These are phyloP conservation scores for Dicrostonyx torquatus DNA, from an alignment of 2,797 vertebrate genomes.

Conservation along the genomic window DNA sequence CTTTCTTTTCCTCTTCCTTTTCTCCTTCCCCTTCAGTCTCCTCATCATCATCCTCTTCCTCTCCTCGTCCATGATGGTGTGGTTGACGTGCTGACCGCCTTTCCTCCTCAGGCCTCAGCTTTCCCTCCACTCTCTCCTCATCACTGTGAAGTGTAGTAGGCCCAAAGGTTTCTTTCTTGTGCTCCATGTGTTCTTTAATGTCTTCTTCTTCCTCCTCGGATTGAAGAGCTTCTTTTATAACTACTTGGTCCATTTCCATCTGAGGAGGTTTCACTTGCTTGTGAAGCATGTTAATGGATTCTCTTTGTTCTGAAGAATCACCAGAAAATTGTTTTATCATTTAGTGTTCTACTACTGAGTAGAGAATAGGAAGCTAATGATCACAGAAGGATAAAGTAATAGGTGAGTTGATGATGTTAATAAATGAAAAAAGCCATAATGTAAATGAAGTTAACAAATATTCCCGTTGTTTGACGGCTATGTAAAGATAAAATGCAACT, in stretches of 20 bases:
- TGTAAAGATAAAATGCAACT: constrained; percentile 34
- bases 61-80: not conserved
- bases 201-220: constrained; percentile 77
- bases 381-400: not conserved
- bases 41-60: not conserved
- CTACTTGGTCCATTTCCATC: constrained; percentile 82
- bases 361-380: constrained; percentile 62
- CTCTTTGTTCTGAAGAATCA: constrained; percentile 90
- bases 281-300: constrained; percentile 66
- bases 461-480: constrained; percentile 44
- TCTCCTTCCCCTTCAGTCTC: not conserved
- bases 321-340: constrained; percentile 91
- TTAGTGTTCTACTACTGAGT: constrained; percentile 77
- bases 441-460: constrained; percentile 61
- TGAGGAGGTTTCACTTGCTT: constrained; percentile 74
- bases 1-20: constrained; percentile 78
- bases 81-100: not conserved
- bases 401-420: constrained; percentile 29
- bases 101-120: constrained; percentile 68
- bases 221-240: constrained; percentile 76
- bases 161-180: constrained; percentile 63
- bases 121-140: constrained; percentile 65
- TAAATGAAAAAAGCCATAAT: constrained; percentile 65
- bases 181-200: constrained; percentile 59
- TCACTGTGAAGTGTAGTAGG: constrained; percentile 51